Conservation (phyloP, 2,888 invertebrate species). For the Sminthurinus aureus region DNA sequence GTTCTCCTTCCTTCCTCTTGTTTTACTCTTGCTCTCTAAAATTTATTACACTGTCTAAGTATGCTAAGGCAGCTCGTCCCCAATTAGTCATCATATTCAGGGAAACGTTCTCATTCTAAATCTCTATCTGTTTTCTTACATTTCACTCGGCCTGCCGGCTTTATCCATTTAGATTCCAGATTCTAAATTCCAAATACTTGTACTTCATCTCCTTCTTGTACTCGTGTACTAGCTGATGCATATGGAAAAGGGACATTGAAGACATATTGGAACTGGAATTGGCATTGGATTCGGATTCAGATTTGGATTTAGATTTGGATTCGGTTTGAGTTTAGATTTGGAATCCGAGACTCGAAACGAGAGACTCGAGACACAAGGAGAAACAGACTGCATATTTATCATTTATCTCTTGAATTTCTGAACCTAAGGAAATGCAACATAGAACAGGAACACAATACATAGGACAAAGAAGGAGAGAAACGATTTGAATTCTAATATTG, state of each 20-base stretch:
- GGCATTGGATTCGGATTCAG: background rate
- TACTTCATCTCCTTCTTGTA: no score
- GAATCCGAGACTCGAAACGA: background rate
- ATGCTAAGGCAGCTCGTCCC: constrained; percentile 41
- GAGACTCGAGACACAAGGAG: background rate
- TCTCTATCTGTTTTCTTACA: background rate
- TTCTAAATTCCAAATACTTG: no score
- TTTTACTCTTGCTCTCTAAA: constrained; percentile 30
- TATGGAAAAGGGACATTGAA: background rate
- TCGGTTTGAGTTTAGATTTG: no score
- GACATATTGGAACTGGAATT: background rate
- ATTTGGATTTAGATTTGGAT: no score
- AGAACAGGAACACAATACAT: background rate
- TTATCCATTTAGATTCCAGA: constrained; percentile 10
- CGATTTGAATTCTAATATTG: background rate
- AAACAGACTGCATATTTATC: background rate
- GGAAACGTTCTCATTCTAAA: constrained; percentile 25
- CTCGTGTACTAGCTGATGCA: background rate
- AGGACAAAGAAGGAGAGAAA: background rate
- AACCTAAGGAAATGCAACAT: background rate
- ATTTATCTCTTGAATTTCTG: background rate
- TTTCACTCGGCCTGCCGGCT: background rate
- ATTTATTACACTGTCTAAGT: constrained; percentile 44
- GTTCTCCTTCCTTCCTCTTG: constrained; percentile 2
- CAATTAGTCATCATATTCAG: constrained; percentile 45